A percentile compares a stretch with the other conserved stretches of the same genome.
phyloP scores from a whole-genome alignment of 2,888 invertebrate species.

The Lutraria lutraria region DNA sequence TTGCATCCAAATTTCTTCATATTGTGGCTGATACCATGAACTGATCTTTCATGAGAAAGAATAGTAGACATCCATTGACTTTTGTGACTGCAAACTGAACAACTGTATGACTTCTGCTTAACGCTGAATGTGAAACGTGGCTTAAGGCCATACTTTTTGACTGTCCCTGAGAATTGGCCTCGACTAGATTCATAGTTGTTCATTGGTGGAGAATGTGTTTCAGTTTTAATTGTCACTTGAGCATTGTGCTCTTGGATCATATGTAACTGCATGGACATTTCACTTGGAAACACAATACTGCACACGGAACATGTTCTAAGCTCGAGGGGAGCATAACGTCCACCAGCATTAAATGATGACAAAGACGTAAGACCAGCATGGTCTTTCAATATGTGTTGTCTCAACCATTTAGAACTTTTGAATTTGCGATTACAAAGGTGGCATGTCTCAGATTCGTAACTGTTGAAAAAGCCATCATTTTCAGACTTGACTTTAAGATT shows the following conservation, averaged over 20 bases:
- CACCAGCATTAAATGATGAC: conserved; percentile 72
- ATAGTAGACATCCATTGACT: conserved; percentile 96
- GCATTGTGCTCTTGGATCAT: conserved; percentile 87
- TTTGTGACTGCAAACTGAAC: conserved; percentile 95
- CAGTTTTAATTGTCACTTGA: conserved; percentile 82
- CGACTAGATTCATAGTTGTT: conserved; percentile 50
- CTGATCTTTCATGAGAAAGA: conserved; percentile 95
- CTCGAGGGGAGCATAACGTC: conserved; percentile 63
- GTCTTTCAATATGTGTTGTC: conserved; percentile 81
- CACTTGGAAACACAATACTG: conserved; percentile 86
- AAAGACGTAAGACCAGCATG: conserved; percentile 74
- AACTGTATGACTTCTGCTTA: conserved; percentile 91
- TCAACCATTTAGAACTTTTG: conserved; percentile 80
- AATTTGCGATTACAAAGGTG: conserved; percentile 80
- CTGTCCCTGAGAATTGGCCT: conserved; percentile 67
- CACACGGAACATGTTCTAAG: conserved; percentile 85
- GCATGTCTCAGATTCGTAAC: conserved; percentile 77
- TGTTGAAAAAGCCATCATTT: conserved; percentile 71
- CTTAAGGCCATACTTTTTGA: conserved; percentile 70
- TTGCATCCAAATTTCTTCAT: conserved; percentile 81
- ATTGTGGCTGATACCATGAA: conserved; percentile 75
- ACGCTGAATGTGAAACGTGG: conserved; percentile 70
- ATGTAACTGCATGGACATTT: conserved; percentile 87
- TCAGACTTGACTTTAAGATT: conserved; percentile 74
- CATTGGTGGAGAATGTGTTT: conserved; percentile 63